Conservation (phyloP, 2,113 vertebrate species). For the Colinus virginianus region DNA sequence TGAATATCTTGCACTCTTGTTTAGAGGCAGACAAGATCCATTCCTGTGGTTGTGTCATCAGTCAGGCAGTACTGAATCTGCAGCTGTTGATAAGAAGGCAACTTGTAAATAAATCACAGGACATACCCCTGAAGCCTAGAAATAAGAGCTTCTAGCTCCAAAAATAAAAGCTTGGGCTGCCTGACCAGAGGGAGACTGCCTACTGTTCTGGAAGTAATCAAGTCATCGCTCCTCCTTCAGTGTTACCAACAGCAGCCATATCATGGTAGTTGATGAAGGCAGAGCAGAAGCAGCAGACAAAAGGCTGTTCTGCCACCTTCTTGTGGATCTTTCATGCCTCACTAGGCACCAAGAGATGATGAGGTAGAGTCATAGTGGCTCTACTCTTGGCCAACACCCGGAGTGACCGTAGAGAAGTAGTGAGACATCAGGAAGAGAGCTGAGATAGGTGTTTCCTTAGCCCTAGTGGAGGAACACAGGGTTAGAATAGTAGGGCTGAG, state of each 20-base stretch:
- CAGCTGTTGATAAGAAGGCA: slow-evolving; percentile 62
- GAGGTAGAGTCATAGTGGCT: background rate
- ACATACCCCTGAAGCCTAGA: slow-evolving; percentile 42
- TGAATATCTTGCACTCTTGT: slow-evolving; percentile 13
- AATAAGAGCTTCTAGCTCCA: slow-evolving; percentile 35
- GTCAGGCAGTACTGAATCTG: slow-evolving; percentile 48
- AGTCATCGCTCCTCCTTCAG: background rate
- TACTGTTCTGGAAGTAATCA: background rate
- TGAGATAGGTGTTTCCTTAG: background rate
- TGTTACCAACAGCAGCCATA: background rate
- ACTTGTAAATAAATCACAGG: slow-evolving; percentile 49
- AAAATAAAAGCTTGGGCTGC: slow-evolving; percentile 10
- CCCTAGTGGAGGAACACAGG: background rate
- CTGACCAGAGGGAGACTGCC: background rate
- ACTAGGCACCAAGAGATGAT: background rate
- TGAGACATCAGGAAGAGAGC: background rate
- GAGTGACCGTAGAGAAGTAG: background rate
- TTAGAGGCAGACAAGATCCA: slow-evolving; percentile 43
- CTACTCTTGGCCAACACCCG: background rate
- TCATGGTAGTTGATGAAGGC: background rate
- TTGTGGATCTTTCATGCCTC: accelerated
- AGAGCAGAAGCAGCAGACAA: background rate
- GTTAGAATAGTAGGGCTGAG: background rate
- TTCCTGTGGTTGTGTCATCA: slow-evolving; percentile 58
- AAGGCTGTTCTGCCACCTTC: background rate